A percentile compares a stretch with the other conserved stretches of the same genome.
These are phyloP conservation scores for Collichthys lucidus DNA, from an alignment of 2,113 vertebrate species.

Conservation along the genomic window DNA sequence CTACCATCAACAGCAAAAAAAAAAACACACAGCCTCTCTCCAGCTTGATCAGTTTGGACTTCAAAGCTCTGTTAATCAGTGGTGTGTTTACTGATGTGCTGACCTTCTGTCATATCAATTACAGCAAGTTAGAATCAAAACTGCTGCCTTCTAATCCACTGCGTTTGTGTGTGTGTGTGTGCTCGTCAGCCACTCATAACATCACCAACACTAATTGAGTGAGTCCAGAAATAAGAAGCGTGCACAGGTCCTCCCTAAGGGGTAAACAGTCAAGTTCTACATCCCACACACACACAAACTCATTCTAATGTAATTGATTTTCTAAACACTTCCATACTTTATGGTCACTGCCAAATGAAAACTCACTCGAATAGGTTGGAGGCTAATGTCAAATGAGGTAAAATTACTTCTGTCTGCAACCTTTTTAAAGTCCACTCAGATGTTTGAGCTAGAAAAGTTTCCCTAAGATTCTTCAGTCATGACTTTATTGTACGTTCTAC, in stretches of 20 bases:
- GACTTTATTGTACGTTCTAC: conserved; percentile 58
- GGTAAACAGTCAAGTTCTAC: conserved; percentile 69
- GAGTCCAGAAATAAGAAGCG: conserved; percentile 64
- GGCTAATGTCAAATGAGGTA: conserved; percentile 62
- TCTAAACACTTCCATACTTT: conserved; percentile 60
- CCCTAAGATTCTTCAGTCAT: conserved; percentile 45
- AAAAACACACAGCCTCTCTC: conserved; percentile 3
- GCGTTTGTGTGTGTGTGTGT: conserved; percentile 17
- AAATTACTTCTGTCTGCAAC: conserved; percentile 39
- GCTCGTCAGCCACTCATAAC: conserved; percentile 53
- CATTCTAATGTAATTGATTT: conserved; percentile 67
- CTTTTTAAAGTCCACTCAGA: conserved; percentile 37
- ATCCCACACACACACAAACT: conserved; percentile 47
- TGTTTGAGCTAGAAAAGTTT: conserved; percentile 31
- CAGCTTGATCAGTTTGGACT: conserved; percentile 41
- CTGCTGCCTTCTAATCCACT: conserved; percentile 28
- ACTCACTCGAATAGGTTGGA: conserved; percentile 57
- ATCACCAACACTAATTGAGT: conserved; percentile 68
- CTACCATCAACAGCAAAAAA: conserved; percentile 8
- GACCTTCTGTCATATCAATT: conserved; percentile 65
- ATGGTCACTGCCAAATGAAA: conserved; percentile 69
- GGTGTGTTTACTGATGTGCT: conserved; percentile 52
- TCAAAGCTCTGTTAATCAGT: conserved; percentile 51
- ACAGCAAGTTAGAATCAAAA: conserved; percentile 52
- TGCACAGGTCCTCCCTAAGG: conserved; percentile 72